Evolutionary conservation across 2,797 vertebrate species (phyloP), one percentile per base, ranked within the genome.

Genomic region (Enteromius paludinosus): DNA sequence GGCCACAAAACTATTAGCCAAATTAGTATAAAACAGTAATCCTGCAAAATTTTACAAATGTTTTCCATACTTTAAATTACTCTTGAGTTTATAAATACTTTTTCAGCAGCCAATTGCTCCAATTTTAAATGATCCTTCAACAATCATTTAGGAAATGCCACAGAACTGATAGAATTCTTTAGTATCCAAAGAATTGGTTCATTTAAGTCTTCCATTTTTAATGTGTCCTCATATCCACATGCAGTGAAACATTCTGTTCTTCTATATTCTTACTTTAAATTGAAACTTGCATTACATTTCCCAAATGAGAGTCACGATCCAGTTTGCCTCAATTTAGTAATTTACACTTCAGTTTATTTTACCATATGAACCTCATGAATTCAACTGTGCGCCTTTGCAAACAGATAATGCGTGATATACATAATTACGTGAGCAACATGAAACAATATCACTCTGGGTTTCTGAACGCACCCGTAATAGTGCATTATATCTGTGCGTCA

Each of bases 301-400:
- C 52, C 66, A 84, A 89, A 87, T 89, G 65, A 87, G 88, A 84
- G 65, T 76, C 81, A 85, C 71, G 78, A 79, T 61, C 66, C 64
- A 62, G 79, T 70, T 61, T 83, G 87, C 74, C 82, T 77, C 81
- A 90, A 80, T 87, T 89, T 89, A 86, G 87, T 78, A 72, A 90
- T 88, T 88, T 84, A 84, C 85, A 88, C 81, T 83, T 89, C 79
- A 84, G 43, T 84, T 83, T 2, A 64, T 86, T 88, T 62, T 72
- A 23, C 62, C 73, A 85, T 88, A 86, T 49, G 64, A 87, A 86
- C 77, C 78, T 81, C 65, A n/a, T 83, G 79, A 85, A 89, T 86
- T 84, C 62, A 25, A 82, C 49, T 76, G 52, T 78, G 71, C 81
- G 84, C 87, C 78, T 86, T 87, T 82, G 65, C 41, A 86, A 86